These are phyloP conservation scores for Petrolisthes manimaculis DNA, from an alignment of 2,888 invertebrate genomes.

Conservation along the genomic window DNA sequence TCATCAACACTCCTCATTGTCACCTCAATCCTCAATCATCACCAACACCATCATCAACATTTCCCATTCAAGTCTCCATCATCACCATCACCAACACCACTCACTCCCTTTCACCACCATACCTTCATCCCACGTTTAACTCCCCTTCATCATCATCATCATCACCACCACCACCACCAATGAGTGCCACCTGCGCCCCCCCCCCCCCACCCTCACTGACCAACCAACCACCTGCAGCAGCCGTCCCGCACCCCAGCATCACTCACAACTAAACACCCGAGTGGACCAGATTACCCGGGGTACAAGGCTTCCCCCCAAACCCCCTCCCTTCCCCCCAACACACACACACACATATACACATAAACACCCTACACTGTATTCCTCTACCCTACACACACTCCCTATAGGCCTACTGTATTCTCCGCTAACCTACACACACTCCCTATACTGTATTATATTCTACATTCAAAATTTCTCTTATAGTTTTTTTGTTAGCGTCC, in stretches of 20 bases:
- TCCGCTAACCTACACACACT: too few relatives aligned
- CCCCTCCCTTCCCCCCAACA: too few relatives aligned
- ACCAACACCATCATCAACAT: constrained; percentile 6
- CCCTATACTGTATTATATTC: too few relatives aligned
- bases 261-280: not conserved
- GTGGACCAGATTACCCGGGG: constrained; percentile 6
- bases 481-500: too few relatives aligned
- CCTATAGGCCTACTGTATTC: too few relatives aligned
- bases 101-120: not conserved
- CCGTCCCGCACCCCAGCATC: constrained; percentile 4
- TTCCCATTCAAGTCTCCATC: not conserved
- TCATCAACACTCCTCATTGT: not conserved
- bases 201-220: not conserved
- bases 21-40: not conserved
- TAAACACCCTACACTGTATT: too few relatives aligned
- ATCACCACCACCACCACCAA: not conserved
- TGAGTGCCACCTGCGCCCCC: too few relatives aligned
- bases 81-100: not conserved
- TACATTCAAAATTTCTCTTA: too few relatives aligned
- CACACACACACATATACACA: too few relatives aligned
- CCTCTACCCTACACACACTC: too few relatives aligned
- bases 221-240: not conserved
- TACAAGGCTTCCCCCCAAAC: not conserved
- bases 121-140: rapidly evolving
- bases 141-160: not conserved